Evolutionary conservation across 2,113 vertebrate genomes (phyloP), one percentile per base, ranked within the genome.

Genomic region (Symphodus melops): DNA sequence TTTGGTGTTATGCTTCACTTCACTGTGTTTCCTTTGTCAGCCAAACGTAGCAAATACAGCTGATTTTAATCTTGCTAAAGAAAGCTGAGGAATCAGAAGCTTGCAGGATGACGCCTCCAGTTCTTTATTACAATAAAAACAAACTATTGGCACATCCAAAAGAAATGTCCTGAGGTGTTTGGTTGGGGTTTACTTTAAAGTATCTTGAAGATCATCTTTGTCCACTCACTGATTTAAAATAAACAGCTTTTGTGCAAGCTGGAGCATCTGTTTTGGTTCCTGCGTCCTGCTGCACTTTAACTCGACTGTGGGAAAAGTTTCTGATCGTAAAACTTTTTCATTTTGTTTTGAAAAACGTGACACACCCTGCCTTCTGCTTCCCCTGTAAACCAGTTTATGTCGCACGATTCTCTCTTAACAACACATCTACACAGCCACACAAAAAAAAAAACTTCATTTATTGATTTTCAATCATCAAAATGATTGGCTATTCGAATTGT

Each of bases 401-500:
- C 74, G 28, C 51, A 42, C 33, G 72, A 79, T 76, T 70, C 25
- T 23, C 52, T 23, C 49, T 68, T 68, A 54, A 6, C 49, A 61
- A 58, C 68, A 42, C 69, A 61, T 41, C 9, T 9, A 66, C 71
- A 71, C 82, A 79, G 62, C 77, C 75, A 41, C 74, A 33, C 5
- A 33, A 77, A 49, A 68, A n/a, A 78, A 71, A 49, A 75, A 62
- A 54, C 41, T 33, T 66, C 71, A 69, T 67, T n/a, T 82, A 72
- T 81, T 60, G n/a, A 68, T 79, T 81, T 73, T 78, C 63, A 81
- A 70, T 88, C 53, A 55, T 68, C 14, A 39, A 52, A 63, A 39
- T 20, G 11, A 69, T 77, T 46, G n/a, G 33, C 70, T 88, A 52
- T 78, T 72, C 48, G 48, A 69, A 55, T 87, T 83, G 25, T 74